Conservation (phyloP, 1,140 invertebrate species). For the Amyelois transitella region DNA sequence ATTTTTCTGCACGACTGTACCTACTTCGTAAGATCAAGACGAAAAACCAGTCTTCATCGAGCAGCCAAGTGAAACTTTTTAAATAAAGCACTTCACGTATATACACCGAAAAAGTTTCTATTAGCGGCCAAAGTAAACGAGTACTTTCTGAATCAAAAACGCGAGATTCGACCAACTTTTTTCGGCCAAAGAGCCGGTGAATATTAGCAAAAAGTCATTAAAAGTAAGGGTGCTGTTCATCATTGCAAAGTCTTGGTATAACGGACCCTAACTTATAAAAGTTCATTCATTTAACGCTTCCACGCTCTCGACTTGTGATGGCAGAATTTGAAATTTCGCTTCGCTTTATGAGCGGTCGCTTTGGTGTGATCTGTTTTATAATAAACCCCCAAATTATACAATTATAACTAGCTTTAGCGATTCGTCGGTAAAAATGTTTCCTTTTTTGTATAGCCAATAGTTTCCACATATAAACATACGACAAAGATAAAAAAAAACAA, state of each 20-base stretch:
- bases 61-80: neutral
- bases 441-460: too few relatives aligned
- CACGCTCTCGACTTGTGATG: slow-evolving; percentile 29
- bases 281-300: slow-evolving; percentile 72
- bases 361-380: slow-evolving; percentile 7
- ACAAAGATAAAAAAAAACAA: too few relatives aligned
- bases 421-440: too few relatives aligned
- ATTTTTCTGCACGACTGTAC: too few relatives aligned
- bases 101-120: slow-evolving; percentile 1
- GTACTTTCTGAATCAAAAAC: slow-evolving; percentile 20
- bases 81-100: neutral
- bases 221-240: slow-evolving; percentile 67
- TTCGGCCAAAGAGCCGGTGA: slow-evolving; percentile 41
- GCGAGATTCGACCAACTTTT: slow-evolving; percentile 43
- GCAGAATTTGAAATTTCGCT: slow-evolving; percentile 48
- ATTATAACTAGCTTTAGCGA: neutral
- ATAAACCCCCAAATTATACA: neutral
- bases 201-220: slow-evolving; percentile 73
- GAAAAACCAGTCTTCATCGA: too few relatives aligned
- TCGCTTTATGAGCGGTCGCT: neutral
- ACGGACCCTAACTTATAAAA: slow-evolving; percentile 67
- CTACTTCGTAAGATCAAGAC: too few relatives aligned
- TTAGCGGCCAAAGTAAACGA: slow-evolving; percentile 1
- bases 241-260: slow-evolving; percentile 62
- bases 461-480: too few relatives aligned